Conservation (phyloP, 2,113 vertebrate species). For the Myrmecobius fasciatus region DNA sequence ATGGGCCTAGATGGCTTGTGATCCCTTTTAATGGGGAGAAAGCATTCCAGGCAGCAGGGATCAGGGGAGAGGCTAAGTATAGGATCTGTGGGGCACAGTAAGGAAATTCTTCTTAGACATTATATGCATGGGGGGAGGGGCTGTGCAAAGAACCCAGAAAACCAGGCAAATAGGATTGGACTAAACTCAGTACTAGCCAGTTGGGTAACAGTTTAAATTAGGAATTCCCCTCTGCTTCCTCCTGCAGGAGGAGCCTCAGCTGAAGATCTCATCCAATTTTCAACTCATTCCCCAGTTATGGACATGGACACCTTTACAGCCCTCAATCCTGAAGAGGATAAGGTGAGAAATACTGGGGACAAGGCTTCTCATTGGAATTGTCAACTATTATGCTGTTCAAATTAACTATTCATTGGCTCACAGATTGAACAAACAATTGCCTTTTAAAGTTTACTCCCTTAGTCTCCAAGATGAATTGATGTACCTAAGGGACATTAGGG, state of each 20-base stretch:
- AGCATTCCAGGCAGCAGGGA: background rate
- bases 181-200: background rate
- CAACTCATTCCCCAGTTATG: slow-evolving; percentile 40
- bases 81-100: background rate
- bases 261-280: slow-evolving; percentile 39
- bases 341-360: slow-evolving; percentile 26
- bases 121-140: background rate
- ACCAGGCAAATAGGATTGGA: background rate
- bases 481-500: background rate
- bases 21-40: background rate
- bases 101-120: background rate
- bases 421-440: background rate
- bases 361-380: too few species aligned
- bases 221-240: background rate
- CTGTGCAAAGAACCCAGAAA: background rate
- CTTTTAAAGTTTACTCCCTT: background rate
- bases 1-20: background rate
- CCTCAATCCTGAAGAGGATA: slow-evolving; percentile 54
- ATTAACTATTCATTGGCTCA: background rate
- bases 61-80: background rate
- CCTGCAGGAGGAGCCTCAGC: slow-evolving; percentile 50
- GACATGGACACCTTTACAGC: slow-evolving; percentile 43
- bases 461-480: background rate
- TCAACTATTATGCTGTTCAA: background rate
- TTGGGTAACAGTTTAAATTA: background rate